Conservation (phyloP, 2,113 vertebrate species). For the Dissostichus mawsoni region DNA sequence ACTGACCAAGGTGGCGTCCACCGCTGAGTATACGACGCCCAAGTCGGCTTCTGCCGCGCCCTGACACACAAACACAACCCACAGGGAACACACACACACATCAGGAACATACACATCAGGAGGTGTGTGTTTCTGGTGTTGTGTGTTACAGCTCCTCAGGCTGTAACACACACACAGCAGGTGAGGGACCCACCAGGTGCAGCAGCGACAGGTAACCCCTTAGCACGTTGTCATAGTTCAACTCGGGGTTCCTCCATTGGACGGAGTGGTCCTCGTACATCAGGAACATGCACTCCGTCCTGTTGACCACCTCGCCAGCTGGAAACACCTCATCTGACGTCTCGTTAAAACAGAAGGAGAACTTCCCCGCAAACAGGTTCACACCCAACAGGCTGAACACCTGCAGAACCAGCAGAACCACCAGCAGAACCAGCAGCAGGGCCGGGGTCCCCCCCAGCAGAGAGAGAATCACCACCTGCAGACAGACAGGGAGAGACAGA, state of each 20-base stretch:
- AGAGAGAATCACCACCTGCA: conserved; percentile 36
- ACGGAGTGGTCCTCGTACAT: conserved; percentile 9
- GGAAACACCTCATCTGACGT: conserved; percentile 78
- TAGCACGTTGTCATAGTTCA: conserved; percentile 91
- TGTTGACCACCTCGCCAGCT: conserved; percentile 82
- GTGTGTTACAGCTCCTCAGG: too few relatives aligned
- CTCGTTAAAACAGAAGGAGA: conserved; percentile 87
- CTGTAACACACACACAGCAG: too few relatives aligned
- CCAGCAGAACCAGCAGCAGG: conserved; percentile 76
- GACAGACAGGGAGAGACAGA: conserved; percentile 91
- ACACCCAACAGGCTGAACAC: conserved; percentile 92
- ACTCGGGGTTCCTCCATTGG: conserved; percentile 87
- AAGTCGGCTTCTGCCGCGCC: conserved; percentile 75
- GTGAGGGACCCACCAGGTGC: conserved; percentile 87
- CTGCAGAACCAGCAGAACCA: conserved; percentile 90
- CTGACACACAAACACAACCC: conserved; percentile 71
- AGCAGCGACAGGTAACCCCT: conserved; percentile 90
- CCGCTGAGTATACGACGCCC: conserved; percentile 89
- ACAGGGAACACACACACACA: background rate
- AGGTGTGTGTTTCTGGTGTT: too few relatives aligned
- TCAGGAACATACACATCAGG: too few relatives aligned
- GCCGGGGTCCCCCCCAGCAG: too few relatives aligned
- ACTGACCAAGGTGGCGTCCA: conserved; percentile 86
- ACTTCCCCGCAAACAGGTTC: conserved; percentile 92
- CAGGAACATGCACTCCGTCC: conserved; percentile 81